Base-by-base conservation (phyloP, 1,140 invertebrate genomes). In the Orussus abietinus region DNA sequence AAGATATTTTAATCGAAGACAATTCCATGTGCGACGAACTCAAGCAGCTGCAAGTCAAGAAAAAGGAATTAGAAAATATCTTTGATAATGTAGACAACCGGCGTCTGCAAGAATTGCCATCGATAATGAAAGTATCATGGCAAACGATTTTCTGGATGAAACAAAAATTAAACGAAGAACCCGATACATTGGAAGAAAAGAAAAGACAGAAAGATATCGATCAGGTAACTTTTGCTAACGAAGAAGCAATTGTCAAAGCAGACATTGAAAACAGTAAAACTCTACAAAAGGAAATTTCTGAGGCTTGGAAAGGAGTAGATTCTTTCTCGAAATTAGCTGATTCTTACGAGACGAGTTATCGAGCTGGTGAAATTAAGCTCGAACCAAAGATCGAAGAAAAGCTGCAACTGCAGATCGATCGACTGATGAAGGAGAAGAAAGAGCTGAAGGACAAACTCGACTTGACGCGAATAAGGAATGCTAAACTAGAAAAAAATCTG, bases 401-500 rank as follows among this genome's bases (percentile, higher is more conserved):
- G 22, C 31, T 66, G 26, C 59, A 57, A 13, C 29, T 26, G 3
- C 51, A 67, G 18, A 26, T 69, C 9, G 53, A 63, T 13, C 45
- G 53, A 14, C 12, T 65, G 1, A 50, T 7, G 1, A 64, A 59
- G 35, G 62, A 69, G 35, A 60, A 45, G 7, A 62, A 56, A 42
- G 48, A 67, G 17, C 17, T 69, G n/a, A 60, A 59, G 30, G 56
- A 55, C 4, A 68, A 64, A 30, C 38, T 68, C 12, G 55, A 72
- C 4, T 51, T 35, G 10, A 45, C 54, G 29, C 53, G 54, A 7
- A 31, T 49, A 3, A 59, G 58, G n/a, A 64, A 62, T 50, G 48
- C 53, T 3, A 67, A 65, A 45, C 47, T 71, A 28, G 64, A 71
- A 29, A 64, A 56, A 31, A 57, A 57, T 35, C 55, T 70, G 3